A percentile compares a stretch with the other conserved stretches of the same genome.
Evolutionary conservation across 2,888 invertebrate genomes (phyloP).

Genomic region (Drepana falcataria): DNA sequence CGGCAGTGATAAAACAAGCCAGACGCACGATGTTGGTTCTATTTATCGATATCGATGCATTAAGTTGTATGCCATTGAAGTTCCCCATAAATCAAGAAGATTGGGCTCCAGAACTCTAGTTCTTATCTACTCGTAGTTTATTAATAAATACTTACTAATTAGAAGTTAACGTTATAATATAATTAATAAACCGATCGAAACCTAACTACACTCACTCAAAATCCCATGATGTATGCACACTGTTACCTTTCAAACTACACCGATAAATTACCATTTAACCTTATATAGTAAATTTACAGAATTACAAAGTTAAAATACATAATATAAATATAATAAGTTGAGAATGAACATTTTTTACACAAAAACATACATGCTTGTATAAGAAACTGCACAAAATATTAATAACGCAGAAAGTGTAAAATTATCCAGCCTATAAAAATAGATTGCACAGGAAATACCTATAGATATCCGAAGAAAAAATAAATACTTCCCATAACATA

Average conservation of each 20-base stretch:
- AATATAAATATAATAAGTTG: constrained; percentile 58
- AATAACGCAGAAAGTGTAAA: constrained; percentile 42
- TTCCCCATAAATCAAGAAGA: constrained; percentile 24
- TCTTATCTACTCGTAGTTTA: constrained; percentile 29
- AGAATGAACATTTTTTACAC: constrained; percentile 70
- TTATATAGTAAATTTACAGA: constrained; percentile 62
- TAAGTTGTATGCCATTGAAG: constrained; percentile 12
- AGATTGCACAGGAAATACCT: constrained; percentile 67
- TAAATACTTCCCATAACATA: constrained; percentile 16
- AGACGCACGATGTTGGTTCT: constrained; percentile 40
- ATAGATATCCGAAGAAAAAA: constrained; percentile 56
- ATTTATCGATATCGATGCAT: constrained; percentile 24
- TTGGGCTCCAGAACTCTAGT: constrained; percentile 20
- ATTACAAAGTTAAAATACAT: constrained; percentile 55
- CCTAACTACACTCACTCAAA: constrained; percentile 62
- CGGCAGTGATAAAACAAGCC: constrained; percentile 75
- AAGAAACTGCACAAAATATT: constrained; percentile 30
- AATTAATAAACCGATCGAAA: constrained; percentile 51
- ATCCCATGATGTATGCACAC: constrained; percentile 62
- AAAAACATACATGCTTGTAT: constrained; percentile 44
- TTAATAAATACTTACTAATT: constrained; percentile 47
- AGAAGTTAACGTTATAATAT: constrained; percentile 47
- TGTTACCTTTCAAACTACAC: constrained; percentile 49
- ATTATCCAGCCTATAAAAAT: constrained; percentile 69
- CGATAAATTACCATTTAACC: constrained; percentile 57